Evolutionary conservation across 2,888 invertebrate species (phyloP).

Genomic region (Stenchaetothrips biformis): DNA sequence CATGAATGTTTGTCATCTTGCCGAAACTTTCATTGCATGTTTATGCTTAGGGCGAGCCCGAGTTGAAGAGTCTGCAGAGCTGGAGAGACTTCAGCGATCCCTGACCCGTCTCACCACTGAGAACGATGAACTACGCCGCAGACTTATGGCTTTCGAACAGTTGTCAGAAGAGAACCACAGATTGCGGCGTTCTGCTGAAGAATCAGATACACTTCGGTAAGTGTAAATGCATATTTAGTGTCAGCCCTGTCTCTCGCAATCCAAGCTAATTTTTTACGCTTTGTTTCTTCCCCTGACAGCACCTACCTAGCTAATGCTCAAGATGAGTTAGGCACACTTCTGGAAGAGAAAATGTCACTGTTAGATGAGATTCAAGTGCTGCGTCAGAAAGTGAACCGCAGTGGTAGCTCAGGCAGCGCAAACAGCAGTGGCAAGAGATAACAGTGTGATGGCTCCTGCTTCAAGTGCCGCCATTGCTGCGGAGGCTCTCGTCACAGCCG

Average conservation of each 20-base stretch:
- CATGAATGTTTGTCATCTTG: too few species aligned
- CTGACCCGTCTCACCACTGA: slow-evolving; percentile 43
- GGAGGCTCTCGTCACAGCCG: slow-evolving; percentile 7
- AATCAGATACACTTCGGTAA: slow-evolving; percentile 55
- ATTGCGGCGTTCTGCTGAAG: slow-evolving; percentile 53
- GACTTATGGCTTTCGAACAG: slow-evolving; percentile 55
- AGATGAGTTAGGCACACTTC: slow-evolving; percentile 63
- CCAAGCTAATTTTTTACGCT: neutral
- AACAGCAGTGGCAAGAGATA: slow-evolving; percentile 50
- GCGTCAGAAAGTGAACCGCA: slow-evolving; percentile 53
- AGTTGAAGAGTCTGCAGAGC: slow-evolving; percentile 33
- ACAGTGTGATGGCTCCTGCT: slow-evolving; percentile 49
- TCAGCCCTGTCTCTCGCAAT: neutral
- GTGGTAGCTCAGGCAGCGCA: slow-evolving; percentile 48
- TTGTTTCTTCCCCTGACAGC: slow-evolving; percentile 34
- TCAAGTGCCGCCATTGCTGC: slow-evolving; percentile 47
- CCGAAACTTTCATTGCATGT: too few species aligned
- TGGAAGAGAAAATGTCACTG: slow-evolving; percentile 69
- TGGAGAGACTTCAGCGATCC: neutral
- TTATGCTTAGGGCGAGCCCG: slow-evolving; percentile 27
- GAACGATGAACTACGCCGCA: slow-evolving; percentile 59
- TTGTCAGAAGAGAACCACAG: slow-evolving; percentile 55
- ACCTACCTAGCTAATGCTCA: slow-evolving; percentile 59
- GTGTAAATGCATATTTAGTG: slow-evolving; percentile 3
- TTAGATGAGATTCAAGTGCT: slow-evolving; percentile 64